phyloP scores from a whole-genome alignment of 2,888 invertebrate species.

The Brenthis daphne region DNA sequence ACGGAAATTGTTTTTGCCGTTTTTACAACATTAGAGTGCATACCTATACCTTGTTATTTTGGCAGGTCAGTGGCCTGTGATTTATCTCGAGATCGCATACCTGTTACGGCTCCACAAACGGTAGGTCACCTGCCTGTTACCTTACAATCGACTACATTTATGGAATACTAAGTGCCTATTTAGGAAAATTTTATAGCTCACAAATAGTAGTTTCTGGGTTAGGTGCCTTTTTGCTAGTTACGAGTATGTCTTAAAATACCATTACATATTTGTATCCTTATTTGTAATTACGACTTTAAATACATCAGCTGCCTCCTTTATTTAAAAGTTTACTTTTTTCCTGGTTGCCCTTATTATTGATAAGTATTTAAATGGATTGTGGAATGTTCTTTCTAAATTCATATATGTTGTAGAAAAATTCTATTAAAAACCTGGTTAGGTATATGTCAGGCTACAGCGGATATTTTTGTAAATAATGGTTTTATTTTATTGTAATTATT shows the following conservation, averaged over 20 bases:
- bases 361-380: too few relatives aligned
- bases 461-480: too few relatives aligned
- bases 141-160: slow-evolving; percentile 16
- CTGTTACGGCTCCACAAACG: slow-evolving; percentile 19
- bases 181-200: slow-evolving; percentile 5
- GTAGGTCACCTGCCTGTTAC: slow-evolving; percentile 19
- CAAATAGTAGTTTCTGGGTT: slow-evolving; percentile 2
- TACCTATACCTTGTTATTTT: slow-evolving; percentile 5
- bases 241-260: not conserved
- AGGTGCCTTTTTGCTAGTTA: slow-evolving; percentile 3
- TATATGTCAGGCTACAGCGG: too few relatives aligned
- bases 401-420: too few relatives aligned
- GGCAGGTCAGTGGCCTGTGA: slow-evolving; percentile 31
- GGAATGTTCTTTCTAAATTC: too few relatives aligned
- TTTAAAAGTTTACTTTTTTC: not conserved
- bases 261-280: slow-evolving; percentile 1
- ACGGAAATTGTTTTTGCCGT: not conserved
- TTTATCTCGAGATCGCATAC: slow-evolving; percentile 29
- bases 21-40: not conserved
- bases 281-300: not conserved
- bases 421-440: too few relatives aligned
- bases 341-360: too few relatives aligned
- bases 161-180: slow-evolving; percentile 21
- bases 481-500: too few relatives aligned
- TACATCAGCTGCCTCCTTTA: not conserved